Conservation (phyloP, 1,140 invertebrate species). For the Zophobas atratus region DNA sequence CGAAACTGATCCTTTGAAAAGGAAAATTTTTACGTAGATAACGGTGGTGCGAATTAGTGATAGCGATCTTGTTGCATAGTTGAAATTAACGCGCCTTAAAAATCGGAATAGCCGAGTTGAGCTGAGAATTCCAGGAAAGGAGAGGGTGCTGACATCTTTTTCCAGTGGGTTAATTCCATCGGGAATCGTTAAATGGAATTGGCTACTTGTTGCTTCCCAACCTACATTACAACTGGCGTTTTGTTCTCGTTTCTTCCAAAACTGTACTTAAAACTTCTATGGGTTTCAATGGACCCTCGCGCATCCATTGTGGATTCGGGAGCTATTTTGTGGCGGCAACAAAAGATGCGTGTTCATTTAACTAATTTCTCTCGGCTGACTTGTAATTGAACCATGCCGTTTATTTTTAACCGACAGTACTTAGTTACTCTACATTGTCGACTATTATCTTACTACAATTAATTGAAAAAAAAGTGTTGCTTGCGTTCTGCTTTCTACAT, state of each 20-base stretch:
- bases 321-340: constrained; percentile 31
- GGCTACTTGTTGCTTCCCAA: constrained; percentile 53
- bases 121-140: constrained; percentile 49
- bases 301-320: constrained; percentile 25
- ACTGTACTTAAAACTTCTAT: constrained; percentile 40
- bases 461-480: background rate
- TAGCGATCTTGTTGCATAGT: background rate
- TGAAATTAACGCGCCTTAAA: constrained; percentile 36
- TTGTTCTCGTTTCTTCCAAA: constrained; percentile 42
- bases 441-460: too few relatives aligned
- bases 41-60: background rate
- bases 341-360: constrained; percentile 41
- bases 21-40: background rate
- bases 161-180: constrained; percentile 52
- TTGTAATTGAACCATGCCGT: constrained; percentile 25
- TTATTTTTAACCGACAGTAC: background rate
- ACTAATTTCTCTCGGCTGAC: constrained; percentile 18
- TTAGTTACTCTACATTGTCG: background rate
- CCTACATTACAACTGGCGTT: constrained; percentile 42
- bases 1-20: background rate
- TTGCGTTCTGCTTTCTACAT: background rate
- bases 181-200: constrained; percentile 55
- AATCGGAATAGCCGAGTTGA: constrained; percentile 50
- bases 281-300: constrained; percentile 14
- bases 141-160: constrained; percentile 51